Percentiles rank a stretch among this genome's conserved stretches.
These are phyloP conservation scores for Struthidea cinerea DNA, from an alignment of 2,113 vertebrate species.

Conservation along the genomic window DNA sequence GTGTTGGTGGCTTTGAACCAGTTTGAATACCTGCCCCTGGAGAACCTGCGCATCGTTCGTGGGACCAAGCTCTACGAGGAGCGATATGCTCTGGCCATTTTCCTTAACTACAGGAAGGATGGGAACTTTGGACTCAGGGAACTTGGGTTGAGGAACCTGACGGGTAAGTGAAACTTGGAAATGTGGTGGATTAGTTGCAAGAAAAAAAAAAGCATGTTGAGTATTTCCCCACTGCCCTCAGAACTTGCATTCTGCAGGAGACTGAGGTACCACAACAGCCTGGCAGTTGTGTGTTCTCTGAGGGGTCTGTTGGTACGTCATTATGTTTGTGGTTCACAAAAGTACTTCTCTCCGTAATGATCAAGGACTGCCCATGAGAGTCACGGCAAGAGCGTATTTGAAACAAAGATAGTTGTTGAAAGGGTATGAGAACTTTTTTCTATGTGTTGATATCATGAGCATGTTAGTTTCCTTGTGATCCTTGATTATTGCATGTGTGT, in stretches of 20 bases:
- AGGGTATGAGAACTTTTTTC: background rate
- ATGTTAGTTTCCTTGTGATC: background rate
- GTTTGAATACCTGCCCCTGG: constrained; percentile 93
- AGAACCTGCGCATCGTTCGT: constrained; percentile 92
- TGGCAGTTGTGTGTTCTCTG: background rate
- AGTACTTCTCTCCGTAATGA: background rate
- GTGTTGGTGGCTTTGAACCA: constrained; percentile 97
- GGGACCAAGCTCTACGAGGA: constrained; percentile 95
- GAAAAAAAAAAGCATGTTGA: background rate
- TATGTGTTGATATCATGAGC: background rate
- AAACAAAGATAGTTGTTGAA: background rate
- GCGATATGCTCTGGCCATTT: constrained; percentile 89
- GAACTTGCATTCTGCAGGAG: background rate
- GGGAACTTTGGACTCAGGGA: constrained; percentile 89
- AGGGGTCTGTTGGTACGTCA: background rate
- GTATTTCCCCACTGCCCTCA: background rate
- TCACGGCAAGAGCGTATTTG: background rate
- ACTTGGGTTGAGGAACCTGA: constrained; percentile 92
- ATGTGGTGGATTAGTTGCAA: background rate
- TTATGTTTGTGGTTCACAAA: background rate
- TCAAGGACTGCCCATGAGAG: background rate
- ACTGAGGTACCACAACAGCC: background rate
- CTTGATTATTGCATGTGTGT: background rate
- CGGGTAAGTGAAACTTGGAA: constrained; percentile 71
- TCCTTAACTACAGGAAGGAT: constrained; percentile 96